Percentiles rank a stretch among this genome's conserved stretches.
phyloP scores from a whole-genome alignment of 37 sponge, comb jelly and placozoan species.

The Oopsacas minuta region DNA sequence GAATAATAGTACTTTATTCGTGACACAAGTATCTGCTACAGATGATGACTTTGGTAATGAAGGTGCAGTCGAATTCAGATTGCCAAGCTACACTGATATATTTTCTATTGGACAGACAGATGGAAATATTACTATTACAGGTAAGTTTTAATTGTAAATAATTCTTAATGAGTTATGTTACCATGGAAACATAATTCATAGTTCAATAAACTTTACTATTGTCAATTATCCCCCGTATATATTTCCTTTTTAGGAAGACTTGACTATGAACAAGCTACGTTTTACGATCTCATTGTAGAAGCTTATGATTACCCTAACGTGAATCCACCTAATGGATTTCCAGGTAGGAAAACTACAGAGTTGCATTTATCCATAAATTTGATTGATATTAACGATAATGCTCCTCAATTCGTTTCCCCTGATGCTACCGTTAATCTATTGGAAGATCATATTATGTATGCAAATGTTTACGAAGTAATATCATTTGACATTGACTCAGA shows the following conservation, averaged over 20 bases:
- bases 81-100: not conserved
- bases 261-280: not conserved
- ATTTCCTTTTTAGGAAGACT: not conserved
- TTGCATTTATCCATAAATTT: not conserved
- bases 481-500: not conserved
- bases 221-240: not conserved
- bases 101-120: conserved; percentile 8
- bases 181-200: not conserved
- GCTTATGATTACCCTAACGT: not conserved
- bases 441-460: not conserved
- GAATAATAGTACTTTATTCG: not conserved
- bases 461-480: not conserved
- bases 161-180: not conserved
- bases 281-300: conserved; percentile 10
- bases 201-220: not conserved
- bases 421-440: not conserved
- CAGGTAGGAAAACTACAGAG: not conserved
- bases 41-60: conserved; percentile 21
- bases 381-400: conserved; percentile 18
- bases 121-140: conserved; percentile 19
- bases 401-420: not conserved
- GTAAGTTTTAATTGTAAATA: not conserved
- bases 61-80: not conserved
- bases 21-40: conserved; percentile 2
- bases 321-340: not conserved